phyloP scores from a whole-genome alignment of 2,797 vertebrate species.

The Eidolon dupreanum region DNA sequence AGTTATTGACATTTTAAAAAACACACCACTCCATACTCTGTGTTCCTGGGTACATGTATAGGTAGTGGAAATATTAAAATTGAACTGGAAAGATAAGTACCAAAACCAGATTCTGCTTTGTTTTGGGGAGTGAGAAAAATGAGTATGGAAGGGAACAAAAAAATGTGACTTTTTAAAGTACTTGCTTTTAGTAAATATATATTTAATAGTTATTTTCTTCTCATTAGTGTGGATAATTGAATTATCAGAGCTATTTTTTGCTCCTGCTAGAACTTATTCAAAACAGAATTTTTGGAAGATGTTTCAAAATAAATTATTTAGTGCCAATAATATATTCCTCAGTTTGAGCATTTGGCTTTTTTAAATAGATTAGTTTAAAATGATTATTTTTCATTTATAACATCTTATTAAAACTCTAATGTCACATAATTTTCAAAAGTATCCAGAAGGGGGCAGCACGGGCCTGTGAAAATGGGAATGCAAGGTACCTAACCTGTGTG shows the following conservation, averaged over 20 bases:
- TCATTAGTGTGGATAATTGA: neutral
- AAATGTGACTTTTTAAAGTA: neutral
- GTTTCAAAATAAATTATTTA: constrained; percentile 20
- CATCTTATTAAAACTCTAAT: neutral
- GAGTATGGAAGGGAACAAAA: neutral
- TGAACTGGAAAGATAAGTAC: neutral
- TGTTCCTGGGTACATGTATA: neutral
- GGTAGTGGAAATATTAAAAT: neutral
- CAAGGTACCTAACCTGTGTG: neutral
- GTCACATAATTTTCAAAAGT: neutral
- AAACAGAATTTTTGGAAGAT: constrained; percentile 1
- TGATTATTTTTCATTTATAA: constrained; percentile 11
- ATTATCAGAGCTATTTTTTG: neutral
- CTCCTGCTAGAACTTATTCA: constrained; percentile 24
- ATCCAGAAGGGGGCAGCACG: constrained; percentile 78
- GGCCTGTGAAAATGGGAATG: neutral
- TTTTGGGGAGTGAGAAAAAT: neutral
- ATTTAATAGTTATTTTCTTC: neutral
- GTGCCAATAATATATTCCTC: neutral
- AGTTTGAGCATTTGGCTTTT: neutral
- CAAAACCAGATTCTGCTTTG: neutral
- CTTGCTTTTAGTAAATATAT: neutral
- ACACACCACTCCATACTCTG: rapidly evolving
- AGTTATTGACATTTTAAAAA: neutral
- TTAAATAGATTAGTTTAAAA: neutral